phyloP scores from a whole-genome alignment of 2,113 vertebrate genomes.

The Sula dactylatra region DNA sequence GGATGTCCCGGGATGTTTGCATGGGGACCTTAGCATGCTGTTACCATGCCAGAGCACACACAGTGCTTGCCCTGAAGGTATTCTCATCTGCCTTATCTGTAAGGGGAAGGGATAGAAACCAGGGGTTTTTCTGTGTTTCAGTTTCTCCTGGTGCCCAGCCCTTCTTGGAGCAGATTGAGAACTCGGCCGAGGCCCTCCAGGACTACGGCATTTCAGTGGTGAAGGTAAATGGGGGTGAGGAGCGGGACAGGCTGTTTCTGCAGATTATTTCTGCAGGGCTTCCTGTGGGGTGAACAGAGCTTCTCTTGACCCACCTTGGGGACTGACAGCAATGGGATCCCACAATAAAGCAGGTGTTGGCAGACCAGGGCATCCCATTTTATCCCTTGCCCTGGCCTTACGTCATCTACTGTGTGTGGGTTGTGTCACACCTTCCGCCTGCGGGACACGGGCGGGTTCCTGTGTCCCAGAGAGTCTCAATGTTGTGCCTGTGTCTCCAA shows the following conservation, averaged over 20 bases:
- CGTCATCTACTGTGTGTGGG: neutral
- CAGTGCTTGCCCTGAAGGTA: neutral
- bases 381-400: neutral
- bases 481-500: neutral
- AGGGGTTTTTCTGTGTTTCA: slow-evolving; percentile 55
- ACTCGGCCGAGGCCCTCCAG: slow-evolving; percentile 80
- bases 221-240: slow-evolving; percentile 75
- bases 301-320: neutral
- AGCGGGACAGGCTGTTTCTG: neutral
- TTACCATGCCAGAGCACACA: neutral
- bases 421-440: neutral
- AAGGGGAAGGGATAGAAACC: neutral
- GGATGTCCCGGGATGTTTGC: neutral
- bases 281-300: neutral
- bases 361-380: neutral
- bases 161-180: slow-evolving; percentile 86
- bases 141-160: slow-evolving; percentile 75
- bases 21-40: neutral
- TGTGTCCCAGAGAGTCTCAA: neutral
- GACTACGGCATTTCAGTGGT: slow-evolving; percentile 89
- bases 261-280: neutral
- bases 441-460: neutral
- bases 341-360: neutral
- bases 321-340: neutral
- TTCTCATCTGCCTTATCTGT: neutral